Conservation (phyloP, 2,797 vertebrate species). For the Leucoraja ocellata region DNA sequence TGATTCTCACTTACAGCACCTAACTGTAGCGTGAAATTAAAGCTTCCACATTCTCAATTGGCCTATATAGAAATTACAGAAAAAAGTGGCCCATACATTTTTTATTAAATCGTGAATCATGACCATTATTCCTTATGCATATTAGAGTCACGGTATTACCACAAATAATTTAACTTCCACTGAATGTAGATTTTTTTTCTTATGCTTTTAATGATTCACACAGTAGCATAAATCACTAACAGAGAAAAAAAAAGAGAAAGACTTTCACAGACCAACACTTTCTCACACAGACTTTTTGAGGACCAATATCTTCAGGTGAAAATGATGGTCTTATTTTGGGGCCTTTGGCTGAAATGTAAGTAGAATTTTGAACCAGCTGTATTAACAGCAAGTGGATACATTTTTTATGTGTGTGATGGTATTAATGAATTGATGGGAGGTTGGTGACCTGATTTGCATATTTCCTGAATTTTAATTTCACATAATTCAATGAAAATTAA, state of each 20-base stretch:
- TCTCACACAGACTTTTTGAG: background rate
- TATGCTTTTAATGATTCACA: background rate
- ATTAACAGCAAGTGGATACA: background rate
- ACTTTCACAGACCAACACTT: background rate
- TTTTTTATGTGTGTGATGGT: background rate
- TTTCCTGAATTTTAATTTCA: background rate
- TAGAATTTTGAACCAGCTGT: background rate
- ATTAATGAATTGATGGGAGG: background rate
- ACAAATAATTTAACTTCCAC: background rate
- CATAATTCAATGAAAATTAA: background rate
- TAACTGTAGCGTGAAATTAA: background rate
- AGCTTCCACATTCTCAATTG: background rate
- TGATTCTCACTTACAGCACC: background rate
- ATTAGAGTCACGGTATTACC: background rate
- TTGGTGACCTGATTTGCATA: too few relatives aligned
- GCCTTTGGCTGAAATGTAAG: background rate
- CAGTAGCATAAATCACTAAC: background rate
- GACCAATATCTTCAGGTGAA: background rate
- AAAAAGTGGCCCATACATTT: background rate
- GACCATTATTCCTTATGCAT: background rate
- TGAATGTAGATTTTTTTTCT: background rate
- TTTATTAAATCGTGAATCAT: background rate
- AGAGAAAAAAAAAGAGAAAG: background rate
- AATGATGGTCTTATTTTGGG: background rate
- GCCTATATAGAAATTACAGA: background rate